These are phyloP conservation scores for Agrilus biguttatus DNA, from an alignment of 2,888 invertebrate species.

Conservation along the genomic window DNA sequence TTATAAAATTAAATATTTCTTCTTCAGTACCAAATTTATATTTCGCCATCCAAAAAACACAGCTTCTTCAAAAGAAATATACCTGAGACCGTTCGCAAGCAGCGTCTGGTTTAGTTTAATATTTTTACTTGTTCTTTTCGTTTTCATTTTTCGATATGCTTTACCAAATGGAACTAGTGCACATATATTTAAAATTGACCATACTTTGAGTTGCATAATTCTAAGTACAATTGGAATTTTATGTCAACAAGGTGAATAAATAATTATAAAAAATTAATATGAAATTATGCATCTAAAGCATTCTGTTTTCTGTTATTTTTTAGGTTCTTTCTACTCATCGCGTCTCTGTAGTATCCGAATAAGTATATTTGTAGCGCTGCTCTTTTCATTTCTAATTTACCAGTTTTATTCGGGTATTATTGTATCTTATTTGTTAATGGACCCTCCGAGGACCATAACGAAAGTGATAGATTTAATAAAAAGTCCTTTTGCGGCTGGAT, in stretches of 20 bases:
- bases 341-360: constrained; percentile 18
- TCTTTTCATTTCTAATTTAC: constrained; percentile 46
- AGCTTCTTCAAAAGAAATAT: constrained; percentile 43
- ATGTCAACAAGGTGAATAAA: constrained; percentile 23
- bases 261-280: neutral
- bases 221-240: constrained; percentile 28
- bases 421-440: constrained; percentile 47
- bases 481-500: constrained; percentile 43
- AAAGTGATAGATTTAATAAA: constrained; percentile 41
- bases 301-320: constrained; percentile 4
- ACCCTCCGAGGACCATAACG: constrained; percentile 44
- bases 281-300: neutral
- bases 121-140: constrained; percentile 13
- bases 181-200: constrained; percentile 18
- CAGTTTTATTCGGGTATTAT: constrained; percentile 59
- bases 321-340: constrained; percentile 19
- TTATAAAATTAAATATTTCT: neutral
- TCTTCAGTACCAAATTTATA: constrained; percentile 45
- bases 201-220: constrained; percentile 32
- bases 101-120: constrained; percentile 40
- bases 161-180: constrained; percentile 13
- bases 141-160: constrained; percentile 17
- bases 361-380: constrained; percentile 17
- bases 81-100: constrained; percentile 44
- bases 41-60: constrained; percentile 52